Evolutionary conservation across 2,797 vertebrate species (phyloP).

Genomic region (Propithecus deckenii): DNA sequence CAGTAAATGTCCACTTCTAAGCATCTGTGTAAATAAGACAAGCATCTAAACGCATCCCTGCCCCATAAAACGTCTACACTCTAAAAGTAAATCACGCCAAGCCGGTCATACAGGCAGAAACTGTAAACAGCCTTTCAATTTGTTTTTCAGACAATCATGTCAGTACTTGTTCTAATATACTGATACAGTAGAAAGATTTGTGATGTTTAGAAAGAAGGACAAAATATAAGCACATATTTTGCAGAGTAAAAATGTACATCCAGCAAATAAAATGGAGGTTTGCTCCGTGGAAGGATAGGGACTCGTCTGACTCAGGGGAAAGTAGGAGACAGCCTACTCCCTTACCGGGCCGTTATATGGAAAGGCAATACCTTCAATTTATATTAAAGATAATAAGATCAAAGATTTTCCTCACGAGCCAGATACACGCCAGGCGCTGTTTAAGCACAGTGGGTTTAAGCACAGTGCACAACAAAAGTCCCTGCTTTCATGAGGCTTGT

Average conservation of each 20-base stretch:
- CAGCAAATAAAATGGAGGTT: neutral
- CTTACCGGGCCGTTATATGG: neutral
- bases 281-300: no score
- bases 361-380: neutral
- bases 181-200: neutral
- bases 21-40: neutral
- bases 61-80: fast-evolving
- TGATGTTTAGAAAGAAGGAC: neutral
- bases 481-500: neutral
- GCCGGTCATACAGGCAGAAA: neutral
- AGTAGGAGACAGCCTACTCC: fast-evolving
- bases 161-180: neutral
- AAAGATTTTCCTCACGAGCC: neutral
- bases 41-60: neutral
- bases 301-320: no score
- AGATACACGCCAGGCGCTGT: fast-evolving
- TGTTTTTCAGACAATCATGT: neutral
- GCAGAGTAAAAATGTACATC: neutral
- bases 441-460: no score
- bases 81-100: neutral
- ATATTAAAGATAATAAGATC: neutral
- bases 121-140: neutral
- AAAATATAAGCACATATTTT: neutral
- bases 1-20: neutral
- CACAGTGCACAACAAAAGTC: neutral